Base-by-base conservation (phyloP, 35 echinoderm and acorn worm genomes). In the Ptychodera flava region DNA sequence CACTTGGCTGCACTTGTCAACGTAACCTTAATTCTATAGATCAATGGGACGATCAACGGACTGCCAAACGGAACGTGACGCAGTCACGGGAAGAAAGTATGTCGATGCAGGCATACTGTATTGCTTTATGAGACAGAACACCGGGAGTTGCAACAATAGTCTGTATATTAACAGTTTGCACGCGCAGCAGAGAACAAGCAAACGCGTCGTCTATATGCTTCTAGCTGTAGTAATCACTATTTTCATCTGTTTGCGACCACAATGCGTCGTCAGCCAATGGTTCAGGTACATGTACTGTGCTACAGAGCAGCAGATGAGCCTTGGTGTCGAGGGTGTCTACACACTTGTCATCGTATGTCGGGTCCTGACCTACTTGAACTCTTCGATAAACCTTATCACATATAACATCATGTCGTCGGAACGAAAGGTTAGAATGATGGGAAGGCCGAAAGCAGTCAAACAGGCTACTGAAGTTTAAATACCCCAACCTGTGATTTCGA, bases 391-490 rank as follows among this genome's bases (percentile, higher is more conserved):
- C 22, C 45, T 22, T 15, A 31, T 81, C 33, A 30, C 29, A 10
- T 81, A 81, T 81, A 81, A 81, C n/a, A 81, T 81, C n/a, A 81
- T 81, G 79, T 81, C 79, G 79, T 14, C 79, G 79, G 15, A 33
- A 81, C n/a, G n/a, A n/a, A n/a, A n/a, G n/a, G n/a, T n/a, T n/a
- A n/a, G n/a, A n/a, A n/a, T n/a, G n/a, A n/a, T n/a, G n/a, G n/a
- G n/a, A n/a, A n/a, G n/a, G n/a, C n/a, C n/a, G n/a, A n/a, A n/a
- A n/a, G n/a, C n/a, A n/a, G n/a, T n/a, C n/a, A n/a, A n/a, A n/a
- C n/a, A n/a, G n/a, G n/a, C n/a, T n/a, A n/a, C n/a, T n/a, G n/a
- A n/a, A n/a, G n/a, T n/a, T n/a, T n/a, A n/a, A n/a, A n/a, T n/a
- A n/a, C n/a, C n/a, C n/a, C n/a, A n/a, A n/a, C n/a, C n/a, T n/a